Percentiles rank a stretch among this genome's conserved stretches.
Evolutionary conservation across 1,140 invertebrate genomes (phyloP).

Genomic region (Pseudomyrmex pallidus): DNA sequence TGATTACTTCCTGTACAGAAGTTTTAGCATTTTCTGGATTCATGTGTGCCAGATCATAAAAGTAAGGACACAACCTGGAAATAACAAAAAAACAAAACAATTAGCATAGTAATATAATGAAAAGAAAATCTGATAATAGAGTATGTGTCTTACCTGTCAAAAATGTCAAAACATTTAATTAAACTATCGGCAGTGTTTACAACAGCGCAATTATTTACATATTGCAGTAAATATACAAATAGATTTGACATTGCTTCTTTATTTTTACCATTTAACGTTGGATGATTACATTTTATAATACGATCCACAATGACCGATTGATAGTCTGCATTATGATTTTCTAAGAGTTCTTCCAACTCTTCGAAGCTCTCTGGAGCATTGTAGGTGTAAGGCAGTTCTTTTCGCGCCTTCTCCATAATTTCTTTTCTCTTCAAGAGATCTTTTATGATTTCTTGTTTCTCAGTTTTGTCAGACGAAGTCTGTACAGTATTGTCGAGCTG

Average conservation of each 20-base stretch:
- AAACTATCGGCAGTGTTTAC: constrained; percentile 84
- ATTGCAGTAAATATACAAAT: constrained; percentile 91
- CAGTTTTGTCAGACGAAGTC: constrained; percentile 32
- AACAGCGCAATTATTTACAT: constrained; percentile 88
- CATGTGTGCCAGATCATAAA: constrained; percentile 91
- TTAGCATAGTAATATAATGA: constrained; percentile 15
- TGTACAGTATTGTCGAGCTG: constrained; percentile 62
- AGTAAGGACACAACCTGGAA: constrained; percentile 87
- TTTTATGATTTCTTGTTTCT: constrained; percentile 72
- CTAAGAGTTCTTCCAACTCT: constrained; percentile 88
- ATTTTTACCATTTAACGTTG: constrained; percentile 90
- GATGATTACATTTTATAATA: constrained; percentile 94
- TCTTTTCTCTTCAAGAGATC: constrained; percentile 83
- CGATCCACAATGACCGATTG: constrained; percentile 91
- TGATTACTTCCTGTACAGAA: constrained; percentile 89
- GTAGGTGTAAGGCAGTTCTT: constrained; percentile 90
- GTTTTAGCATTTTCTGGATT: constrained; percentile 89
- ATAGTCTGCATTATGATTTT: constrained; percentile 87
- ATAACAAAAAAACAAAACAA: constrained; percentile 58
- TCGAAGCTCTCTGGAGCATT: constrained; percentile 89
- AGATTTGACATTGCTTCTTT: constrained; percentile 91
- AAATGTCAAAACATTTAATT: constrained; percentile 86
- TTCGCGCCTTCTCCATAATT: constrained; percentile 87
- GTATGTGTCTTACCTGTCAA: constrained; percentile 80
- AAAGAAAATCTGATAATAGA: constrained; percentile 23